Base-by-base conservation (phyloP, 2,113 vertebrate genomes). In the Caranx melampygus region DNA sequence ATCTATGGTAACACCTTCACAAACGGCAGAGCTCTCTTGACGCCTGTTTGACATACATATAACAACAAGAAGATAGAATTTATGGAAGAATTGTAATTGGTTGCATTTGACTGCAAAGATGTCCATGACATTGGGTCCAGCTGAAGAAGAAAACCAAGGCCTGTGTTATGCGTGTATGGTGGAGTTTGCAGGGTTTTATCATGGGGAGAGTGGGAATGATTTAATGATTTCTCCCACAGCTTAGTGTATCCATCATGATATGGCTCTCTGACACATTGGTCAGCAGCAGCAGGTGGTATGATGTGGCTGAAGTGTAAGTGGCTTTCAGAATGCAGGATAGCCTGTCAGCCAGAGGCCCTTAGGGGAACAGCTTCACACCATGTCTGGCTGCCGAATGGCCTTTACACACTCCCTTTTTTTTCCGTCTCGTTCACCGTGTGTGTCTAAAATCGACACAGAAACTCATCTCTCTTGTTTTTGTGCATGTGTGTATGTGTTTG, bases 281-380 rank as follows among this genome's bases (percentile, higher is more conserved):
- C 85, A 91, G 89, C 79, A 85, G 84, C 91, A 90, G 90, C 91
- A 92, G 90, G 91, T 90, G 91, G 88, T 84, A 79, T 90, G 90
- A 92, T 92, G 88, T 85, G 86, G 88, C 88, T 89, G 79, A 86
- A 85, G 88, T 89, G 89, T 91, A 93, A 93, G 93, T 92, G 92
- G 91, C 90, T 91, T 87, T 92, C 89, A 91, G 82, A 92, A 91
- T 93, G 90, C 88, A 87, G 84, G 89, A 93, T 92, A 85, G 89
- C 77, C 90, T 94, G 92, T 94, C 93, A 92, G 88, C 75, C 73
- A n/a, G 72, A 71, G 67, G 78, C 79, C 92, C 92, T 84, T 70
- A 76, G 85, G 92, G 91, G 85, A 82, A 55, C 78, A 59, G 84
- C 84, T 88, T 86, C 88, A 88, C 87, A 84, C 91, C 81, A 82